These are phyloP conservation scores for Bolinopsis microptera DNA, from an alignment of 37 sponge, comb jelly and placozoan species.

Conservation along the genomic window DNA sequence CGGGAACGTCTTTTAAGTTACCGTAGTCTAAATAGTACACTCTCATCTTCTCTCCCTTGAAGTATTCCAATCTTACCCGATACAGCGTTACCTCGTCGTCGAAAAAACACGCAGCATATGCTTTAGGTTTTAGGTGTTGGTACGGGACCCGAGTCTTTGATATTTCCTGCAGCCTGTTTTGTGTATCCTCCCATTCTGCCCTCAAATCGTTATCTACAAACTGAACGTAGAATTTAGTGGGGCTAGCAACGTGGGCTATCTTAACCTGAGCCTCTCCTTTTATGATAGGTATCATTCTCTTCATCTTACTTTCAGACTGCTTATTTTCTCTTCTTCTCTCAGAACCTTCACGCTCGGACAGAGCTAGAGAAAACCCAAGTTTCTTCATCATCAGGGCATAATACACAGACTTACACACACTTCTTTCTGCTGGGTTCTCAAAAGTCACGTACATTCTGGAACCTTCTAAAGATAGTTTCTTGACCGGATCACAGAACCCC, in stretches of 20 bases:
- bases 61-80: background rate
- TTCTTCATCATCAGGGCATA: constrained; percentile 60
- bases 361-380: background rate
- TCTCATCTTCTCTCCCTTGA: constrained; percentile 53
- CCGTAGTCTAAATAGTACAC: constrained; percentile 89
- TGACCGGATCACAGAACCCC: constrained; percentile 15
- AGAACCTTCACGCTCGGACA: background rate
- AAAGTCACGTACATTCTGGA: constrained; percentile 31
- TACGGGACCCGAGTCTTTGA: background rate
- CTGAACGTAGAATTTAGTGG: constrained; percentile 46
- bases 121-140: constrained; percentile 28
- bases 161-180: background rate
- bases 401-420: constrained; percentile 20
- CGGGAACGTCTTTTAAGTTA: constrained; percentile 72
- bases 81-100: constrained; percentile 47
- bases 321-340: background rate
- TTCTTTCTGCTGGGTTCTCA: constrained; percentile 11
- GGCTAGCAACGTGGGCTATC: constrained; percentile 28
- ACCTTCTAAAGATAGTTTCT: background rate
- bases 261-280: constrained; percentile 11
- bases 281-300: constrained; percentile 26
- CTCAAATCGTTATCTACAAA: background rate
- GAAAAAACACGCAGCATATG: background rate
- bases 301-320: background rate
- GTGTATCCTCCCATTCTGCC: constrained; percentile 2